Base-by-base conservation (phyloP, 2,888 invertebrate species). In the Coleophora deauratella region DNA sequence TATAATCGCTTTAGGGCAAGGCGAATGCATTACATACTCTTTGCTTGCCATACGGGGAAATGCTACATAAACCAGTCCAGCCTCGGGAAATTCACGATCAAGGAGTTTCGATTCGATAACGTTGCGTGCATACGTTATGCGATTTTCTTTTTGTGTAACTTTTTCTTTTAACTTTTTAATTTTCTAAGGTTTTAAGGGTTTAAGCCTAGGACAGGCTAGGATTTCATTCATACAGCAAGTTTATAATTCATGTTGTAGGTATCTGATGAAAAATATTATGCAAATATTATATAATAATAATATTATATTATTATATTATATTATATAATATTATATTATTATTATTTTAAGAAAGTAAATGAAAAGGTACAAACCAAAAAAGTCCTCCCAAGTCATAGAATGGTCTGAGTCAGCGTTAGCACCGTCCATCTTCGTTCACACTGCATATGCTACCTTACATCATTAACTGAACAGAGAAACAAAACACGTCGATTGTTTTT, bases 341-440 rank as follows among this genome's bases (percentile, higher is more conserved):
- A n/a, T n/a, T n/a, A n/a, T n/a, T n/a, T n/a, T n/a, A n/a, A n/a
- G n/a, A n/a, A n/a, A n/a, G n/a, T n/a, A n/a, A n/a, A n/a, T n/a
- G n/a, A n/a, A n/a, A n/a, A n/a, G n/a, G n/a, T n/a, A 86, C 89
- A 79, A 62, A 91, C 91, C 91, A 64, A 90, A 91, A 86, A 91
- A 91, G 64, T 91, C 91, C 73, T 91, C 91, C 91, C 91, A 91
- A 67, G 89, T 90, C 86, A 90, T 88, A 68, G 90, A 90, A 62
- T 89, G 89, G 74, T 91, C 90, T 57, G 90, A 90, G 71, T 91
- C 90, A 62, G 84, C 85, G 59, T 79, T 85, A 55, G 80, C 73
- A 65, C 80, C 85, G 66, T 86, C 86, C 86, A 86, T 86, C 64
- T 77, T 82, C 67, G 53, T 57, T 52, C 66, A 73, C 70, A 62